phyloP scores from a whole-genome alignment of 2,888 invertebrate species.

The Drosophila paramelanica region DNA sequence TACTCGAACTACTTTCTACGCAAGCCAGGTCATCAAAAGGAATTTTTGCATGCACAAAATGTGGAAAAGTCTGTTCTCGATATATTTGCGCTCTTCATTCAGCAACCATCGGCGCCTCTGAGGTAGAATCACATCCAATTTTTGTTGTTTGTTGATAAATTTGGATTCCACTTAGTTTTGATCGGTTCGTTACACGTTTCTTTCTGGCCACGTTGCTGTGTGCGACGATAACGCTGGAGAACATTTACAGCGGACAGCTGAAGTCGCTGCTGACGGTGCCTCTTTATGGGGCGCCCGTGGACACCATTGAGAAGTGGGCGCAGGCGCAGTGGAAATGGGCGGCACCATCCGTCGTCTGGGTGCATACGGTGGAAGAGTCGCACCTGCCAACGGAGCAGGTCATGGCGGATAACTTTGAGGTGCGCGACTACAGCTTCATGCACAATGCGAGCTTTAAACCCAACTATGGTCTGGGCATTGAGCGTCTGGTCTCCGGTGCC shows the following conservation, averaged over 20 bases:
- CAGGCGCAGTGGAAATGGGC: slow-evolving; percentile 81
- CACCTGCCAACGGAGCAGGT: slow-evolving; percentile 78
- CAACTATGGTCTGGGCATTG: slow-evolving; percentile 82
- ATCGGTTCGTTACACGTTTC: slow-evolving; percentile 74
- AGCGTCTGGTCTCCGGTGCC: slow-evolving; percentile 77
- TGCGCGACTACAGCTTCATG: slow-evolving; percentile 74
- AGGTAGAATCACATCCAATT: slow-evolving; percentile 50
- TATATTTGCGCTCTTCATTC: slow-evolving; percentile 82
- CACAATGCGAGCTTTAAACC: slow-evolving; percentile 76
- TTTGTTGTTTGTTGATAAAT: too few relatives aligned
- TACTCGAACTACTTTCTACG: slow-evolving; percentile 48
- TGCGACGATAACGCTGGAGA: slow-evolving; percentile 83
- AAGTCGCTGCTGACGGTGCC: slow-evolving; percentile 83
- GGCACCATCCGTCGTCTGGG: slow-evolving; percentile 81
- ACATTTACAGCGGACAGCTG: slow-evolving; percentile 83
- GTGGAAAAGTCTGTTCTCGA: slow-evolving; percentile 71
- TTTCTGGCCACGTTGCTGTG: slow-evolving; percentile 79
- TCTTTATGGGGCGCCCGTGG: slow-evolving; percentile 77
- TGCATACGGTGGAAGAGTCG: slow-evolving; percentile 68
- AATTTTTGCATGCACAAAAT: slow-evolving; percentile 47
- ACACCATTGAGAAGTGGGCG: slow-evolving; percentile 81
- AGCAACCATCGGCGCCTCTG: slow-evolving; percentile 80
- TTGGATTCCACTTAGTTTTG: slow-evolving; percentile 53
- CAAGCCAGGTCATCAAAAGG: accelerated
- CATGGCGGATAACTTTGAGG: slow-evolving; percentile 74